Conservation (phyloP, 2,797 vertebrate species). For the Sebastes wilsoni region DNA sequence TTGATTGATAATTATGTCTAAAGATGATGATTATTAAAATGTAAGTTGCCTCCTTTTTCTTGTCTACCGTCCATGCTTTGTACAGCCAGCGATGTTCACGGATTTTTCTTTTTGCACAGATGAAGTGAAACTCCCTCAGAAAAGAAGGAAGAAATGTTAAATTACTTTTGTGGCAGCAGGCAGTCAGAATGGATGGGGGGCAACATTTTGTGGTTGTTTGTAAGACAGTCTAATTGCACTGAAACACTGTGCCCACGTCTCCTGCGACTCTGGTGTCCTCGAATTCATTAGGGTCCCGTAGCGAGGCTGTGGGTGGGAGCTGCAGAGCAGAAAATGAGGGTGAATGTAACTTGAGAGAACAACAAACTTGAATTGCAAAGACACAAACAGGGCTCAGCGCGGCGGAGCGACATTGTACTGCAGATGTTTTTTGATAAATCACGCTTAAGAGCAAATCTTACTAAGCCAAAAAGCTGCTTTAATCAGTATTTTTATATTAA, state of each 20-base stretch:
- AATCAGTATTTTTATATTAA: not conserved
- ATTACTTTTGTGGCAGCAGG: slow-evolving; percentile 28
- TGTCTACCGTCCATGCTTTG: not conserved
- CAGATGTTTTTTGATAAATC: not conserved
- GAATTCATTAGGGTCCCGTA: slow-evolving; percentile 20
- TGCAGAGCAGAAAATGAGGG: slow-evolving; percentile 1
- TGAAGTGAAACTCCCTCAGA: not conserved
- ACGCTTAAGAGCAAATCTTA: not conserved
- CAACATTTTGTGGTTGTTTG: slow-evolving; percentile 8
- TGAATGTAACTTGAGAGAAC: slow-evolving; percentile 2
- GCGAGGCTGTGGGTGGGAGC: slow-evolving; percentile 6
- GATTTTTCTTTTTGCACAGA: not conserved
- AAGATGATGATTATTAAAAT: not conserved
- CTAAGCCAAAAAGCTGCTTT: not conserved
- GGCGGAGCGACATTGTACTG: not conserved
- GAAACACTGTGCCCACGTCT: slow-evolving; percentile 12
- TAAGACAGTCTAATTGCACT: slow-evolving; percentile 45
- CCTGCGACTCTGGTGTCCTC: slow-evolving; percentile 23
- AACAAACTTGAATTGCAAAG: not conserved
- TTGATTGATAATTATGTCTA: slow-evolving; percentile 1
- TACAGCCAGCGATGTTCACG: not conserved
- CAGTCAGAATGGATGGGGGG: slow-evolving; percentile 7
- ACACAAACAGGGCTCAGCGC: not conserved
- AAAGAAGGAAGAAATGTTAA: slow-evolving; percentile 1
- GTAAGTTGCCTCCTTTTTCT: not conserved